phyloP scores from a whole-genome alignment of 2,113 vertebrate genomes.

The Nyctibius bracteatus region DNA sequence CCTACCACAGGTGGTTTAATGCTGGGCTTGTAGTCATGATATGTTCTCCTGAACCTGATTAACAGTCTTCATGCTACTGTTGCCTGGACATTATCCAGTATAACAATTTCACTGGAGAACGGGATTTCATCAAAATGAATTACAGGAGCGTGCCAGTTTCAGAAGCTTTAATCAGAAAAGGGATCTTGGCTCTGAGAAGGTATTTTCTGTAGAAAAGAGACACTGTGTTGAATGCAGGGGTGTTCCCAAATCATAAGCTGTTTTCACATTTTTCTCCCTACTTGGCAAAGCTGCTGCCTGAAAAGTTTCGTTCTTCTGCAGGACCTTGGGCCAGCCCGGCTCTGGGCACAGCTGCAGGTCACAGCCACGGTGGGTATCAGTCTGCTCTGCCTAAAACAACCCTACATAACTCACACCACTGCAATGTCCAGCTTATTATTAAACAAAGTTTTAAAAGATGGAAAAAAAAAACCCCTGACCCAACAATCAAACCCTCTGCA shows the following conservation, averaged over 20 bases:
- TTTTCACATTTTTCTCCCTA: background rate
- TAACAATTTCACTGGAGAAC: conserved; percentile 34
- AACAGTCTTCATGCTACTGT: background rate
- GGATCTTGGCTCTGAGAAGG: background rate
- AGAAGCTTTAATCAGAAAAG: conserved; percentile 55
- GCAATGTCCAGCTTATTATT: background rate
- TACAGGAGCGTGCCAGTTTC: background rate
- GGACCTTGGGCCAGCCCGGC: background rate
- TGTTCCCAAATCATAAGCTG: background rate
- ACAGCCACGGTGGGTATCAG: rapidly evolving
- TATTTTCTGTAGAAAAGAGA: conserved; percentile 9
- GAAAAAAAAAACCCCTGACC: rapidly evolving
- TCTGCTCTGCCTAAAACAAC: background rate
- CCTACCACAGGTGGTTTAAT: background rate
- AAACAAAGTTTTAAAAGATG: rapidly evolving
- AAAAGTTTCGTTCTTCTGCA: background rate
- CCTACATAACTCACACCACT: rapidly evolving
- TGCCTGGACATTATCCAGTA: conserved; percentile 32
- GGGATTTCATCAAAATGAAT: conserved; percentile 50
- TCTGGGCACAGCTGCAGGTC: background rate
- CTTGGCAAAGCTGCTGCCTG: background rate
- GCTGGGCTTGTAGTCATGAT: background rate
- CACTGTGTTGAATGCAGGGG: background rate
- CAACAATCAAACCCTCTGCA: background rate
- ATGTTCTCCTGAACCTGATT: conserved; percentile 38